A percentile compares a stretch with the other conserved stretches of the same genome.
phyloP scores from a whole-genome alignment of 2,113 vertebrate genomes.

The Galeopterus variegatus region DNA sequence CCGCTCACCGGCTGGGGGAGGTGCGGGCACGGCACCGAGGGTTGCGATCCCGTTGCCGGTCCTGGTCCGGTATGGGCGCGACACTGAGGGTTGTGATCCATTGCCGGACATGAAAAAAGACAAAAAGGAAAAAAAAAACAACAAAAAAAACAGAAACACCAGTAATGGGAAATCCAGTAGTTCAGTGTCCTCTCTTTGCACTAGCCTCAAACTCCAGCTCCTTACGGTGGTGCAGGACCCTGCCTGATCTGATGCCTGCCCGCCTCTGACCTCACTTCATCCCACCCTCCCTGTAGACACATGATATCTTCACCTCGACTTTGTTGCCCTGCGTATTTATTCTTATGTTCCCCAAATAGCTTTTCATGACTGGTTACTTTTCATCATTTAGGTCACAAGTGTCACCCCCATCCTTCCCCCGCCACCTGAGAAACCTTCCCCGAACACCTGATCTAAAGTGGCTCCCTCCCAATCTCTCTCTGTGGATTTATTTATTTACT shows the following conservation, averaged over 20 bases:
- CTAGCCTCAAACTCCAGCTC: background rate
- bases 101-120: no score
- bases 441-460: background rate
- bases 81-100: no score
- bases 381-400: background rate
- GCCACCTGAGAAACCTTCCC: background rate
- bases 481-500: background rate
- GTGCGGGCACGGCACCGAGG: no score
- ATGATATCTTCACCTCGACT: background rate
- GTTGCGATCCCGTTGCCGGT: no score
- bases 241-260: background rate
- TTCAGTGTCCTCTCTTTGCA: background rate
- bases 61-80: no score
- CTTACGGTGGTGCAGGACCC: background rate
- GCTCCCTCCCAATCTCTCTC: background rate
- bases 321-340: background rate
- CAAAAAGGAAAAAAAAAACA: no score
- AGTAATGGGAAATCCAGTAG: no score
- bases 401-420: background rate
- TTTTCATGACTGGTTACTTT: background rate
- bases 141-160: no score
- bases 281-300: fast-evolving
- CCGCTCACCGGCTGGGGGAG: no score
- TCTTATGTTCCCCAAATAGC: background rate
- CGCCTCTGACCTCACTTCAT: background rate